These are phyloP conservation scores for Zoanthus gigantus DNA, from an alignment of 92 coral and sea anemone species.

Conservation along the genomic window DNA sequence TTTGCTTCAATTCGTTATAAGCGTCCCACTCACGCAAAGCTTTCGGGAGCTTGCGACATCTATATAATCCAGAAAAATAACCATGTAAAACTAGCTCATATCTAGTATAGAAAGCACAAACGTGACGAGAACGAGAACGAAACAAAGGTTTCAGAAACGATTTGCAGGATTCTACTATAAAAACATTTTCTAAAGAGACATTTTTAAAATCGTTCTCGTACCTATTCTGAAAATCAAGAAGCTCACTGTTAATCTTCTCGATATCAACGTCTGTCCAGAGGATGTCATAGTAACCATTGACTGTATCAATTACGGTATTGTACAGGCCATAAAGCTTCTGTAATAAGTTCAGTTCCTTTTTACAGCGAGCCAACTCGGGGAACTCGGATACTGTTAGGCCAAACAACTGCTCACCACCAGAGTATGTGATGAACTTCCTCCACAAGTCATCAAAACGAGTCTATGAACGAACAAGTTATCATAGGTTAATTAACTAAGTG, in stretches of 20 bases:
- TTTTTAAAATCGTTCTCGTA: neutral
- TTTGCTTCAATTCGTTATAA: slow-evolving; percentile 83
- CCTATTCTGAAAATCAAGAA: slow-evolving; percentile 93
- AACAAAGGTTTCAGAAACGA: too few relatives aligned
- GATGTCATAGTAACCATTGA: slow-evolving; percentile 89
- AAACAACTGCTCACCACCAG: slow-evolving; percentile 90
- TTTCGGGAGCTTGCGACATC: slow-evolving; percentile 93
- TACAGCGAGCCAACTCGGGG: slow-evolving; percentile 85
- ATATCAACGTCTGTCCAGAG: slow-evolving; percentile 93
- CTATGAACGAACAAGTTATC: neutral
- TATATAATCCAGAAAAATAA: neutral
- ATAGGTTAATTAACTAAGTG: too few relatives aligned
- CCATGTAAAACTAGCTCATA: neutral
- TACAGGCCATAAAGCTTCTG: slow-evolving; percentile 91
- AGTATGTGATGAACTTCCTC: slow-evolving; percentile 88
- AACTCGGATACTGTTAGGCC: slow-evolving; percentile 87
- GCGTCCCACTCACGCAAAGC: slow-evolving; percentile 94
- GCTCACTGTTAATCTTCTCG: slow-evolving; percentile 85
- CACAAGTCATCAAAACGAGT: slow-evolving; percentile 86
- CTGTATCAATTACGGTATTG: slow-evolving; percentile 88
- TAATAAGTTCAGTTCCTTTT: slow-evolving; percentile 83
- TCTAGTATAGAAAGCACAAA: too few relatives aligned
- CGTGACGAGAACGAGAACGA: too few relatives aligned
- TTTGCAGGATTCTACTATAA: too few relatives aligned
- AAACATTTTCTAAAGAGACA: too few relatives aligned